These are phyloP conservation scores for Idaea biselata DNA, from an alignment of 2,888 invertebrate genomes.

Conservation along the genomic window DNA sequence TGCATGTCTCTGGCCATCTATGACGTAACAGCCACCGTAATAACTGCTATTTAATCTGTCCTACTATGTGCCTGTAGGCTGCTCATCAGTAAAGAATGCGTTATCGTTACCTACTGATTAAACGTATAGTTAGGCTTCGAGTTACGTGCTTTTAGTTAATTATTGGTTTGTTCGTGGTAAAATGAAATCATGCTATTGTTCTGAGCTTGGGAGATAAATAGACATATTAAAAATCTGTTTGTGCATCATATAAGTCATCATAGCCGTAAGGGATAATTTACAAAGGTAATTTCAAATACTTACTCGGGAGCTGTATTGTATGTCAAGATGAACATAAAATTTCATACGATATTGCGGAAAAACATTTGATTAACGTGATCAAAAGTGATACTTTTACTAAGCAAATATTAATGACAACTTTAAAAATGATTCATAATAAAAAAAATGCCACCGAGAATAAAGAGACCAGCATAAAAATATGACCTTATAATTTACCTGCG, in stretches of 20 bases:
- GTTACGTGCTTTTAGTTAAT: constrained; percentile 1
- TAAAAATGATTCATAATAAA: no score
- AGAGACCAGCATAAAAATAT: not conserved
- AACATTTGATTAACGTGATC: no score
- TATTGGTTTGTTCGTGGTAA: not conserved
- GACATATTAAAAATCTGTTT: not conserved
- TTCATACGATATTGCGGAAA: no score
- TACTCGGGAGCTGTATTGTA: no score
- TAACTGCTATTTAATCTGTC: not conserved
- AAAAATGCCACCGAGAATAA: no score
- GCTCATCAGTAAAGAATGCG: not conserved
- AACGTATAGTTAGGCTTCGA: not conserved
- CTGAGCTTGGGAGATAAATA: not conserved
- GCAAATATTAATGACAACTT: no score
- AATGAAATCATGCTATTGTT: not conserved
- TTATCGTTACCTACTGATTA: not conserved
- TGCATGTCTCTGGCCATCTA: not conserved
- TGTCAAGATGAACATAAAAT: no score
- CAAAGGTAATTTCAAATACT: no score
- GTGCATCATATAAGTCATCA: no score
- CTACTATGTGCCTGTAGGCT: not conserved
- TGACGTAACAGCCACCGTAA: constrained; percentile 2
- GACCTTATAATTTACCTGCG: not conserved
- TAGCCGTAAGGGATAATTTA: no score
- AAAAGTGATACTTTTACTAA: no score